A percentile compares a stretch with the other conserved stretches of the same genome.
Evolutionary conservation across 1,140 invertebrate genomes (phyloP).

Genomic region (Laupala kohalensis): DNA sequence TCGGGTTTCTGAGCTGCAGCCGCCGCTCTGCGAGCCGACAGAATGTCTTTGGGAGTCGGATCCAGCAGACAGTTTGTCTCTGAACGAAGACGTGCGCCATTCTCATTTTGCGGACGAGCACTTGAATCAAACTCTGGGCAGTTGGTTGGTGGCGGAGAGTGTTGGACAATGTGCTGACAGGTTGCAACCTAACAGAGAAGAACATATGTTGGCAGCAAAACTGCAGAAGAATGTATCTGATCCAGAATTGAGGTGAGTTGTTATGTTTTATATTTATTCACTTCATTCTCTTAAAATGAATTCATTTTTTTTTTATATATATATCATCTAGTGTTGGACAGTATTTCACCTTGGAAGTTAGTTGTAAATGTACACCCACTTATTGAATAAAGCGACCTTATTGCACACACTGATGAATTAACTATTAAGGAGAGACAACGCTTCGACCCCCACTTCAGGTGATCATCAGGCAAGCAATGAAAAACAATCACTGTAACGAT

Average conservation of each 20-base stretch:
- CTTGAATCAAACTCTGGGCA: neutral
- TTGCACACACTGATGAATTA: no score
- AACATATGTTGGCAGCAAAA: neutral
- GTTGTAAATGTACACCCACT: no score
- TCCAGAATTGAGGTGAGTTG: neutral
- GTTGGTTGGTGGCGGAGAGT: neutral
- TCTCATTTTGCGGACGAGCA: neutral
- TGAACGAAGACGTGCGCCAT: neutral
- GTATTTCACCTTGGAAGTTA: no score
- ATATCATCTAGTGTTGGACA: no score
- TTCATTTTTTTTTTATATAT: no score
- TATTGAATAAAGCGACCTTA: no score
- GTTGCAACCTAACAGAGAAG: neutral
- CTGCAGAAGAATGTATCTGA: neutral
- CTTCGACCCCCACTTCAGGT: no score
- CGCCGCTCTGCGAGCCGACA: neutral
- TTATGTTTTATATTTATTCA: neutral
- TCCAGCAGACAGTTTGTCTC: neutral
- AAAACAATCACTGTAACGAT: no score
- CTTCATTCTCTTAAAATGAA: neutral
- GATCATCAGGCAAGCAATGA: no score
- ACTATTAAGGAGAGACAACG: no score
- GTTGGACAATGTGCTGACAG: neutral
- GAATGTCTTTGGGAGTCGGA: neutral
- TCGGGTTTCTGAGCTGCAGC: neutral